phyloP scores from a whole-genome alignment of 2,113 vertebrate species.

The Microtus richardsoni region DNA sequence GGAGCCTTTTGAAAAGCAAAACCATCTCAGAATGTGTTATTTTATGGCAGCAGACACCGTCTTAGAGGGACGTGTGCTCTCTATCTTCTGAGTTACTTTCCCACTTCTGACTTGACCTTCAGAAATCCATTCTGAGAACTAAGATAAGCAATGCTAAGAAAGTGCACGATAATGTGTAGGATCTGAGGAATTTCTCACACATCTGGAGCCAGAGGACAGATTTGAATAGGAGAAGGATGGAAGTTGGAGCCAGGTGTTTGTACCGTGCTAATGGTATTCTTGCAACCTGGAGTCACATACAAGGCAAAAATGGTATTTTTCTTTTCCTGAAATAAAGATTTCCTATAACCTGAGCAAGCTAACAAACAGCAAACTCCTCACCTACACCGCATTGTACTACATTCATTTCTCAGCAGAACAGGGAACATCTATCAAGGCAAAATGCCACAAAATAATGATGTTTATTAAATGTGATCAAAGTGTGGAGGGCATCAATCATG shows the following conservation, averaged over 20 bases:
- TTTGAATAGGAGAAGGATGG: constrained; percentile 48
- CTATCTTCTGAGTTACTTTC: constrained; percentile 51
- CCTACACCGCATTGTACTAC: neutral
- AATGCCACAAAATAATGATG: neutral
- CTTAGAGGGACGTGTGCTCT: neutral
- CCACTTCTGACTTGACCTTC: constrained; percentile 32
- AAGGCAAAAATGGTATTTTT: neutral
- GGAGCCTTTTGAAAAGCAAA: neutral
- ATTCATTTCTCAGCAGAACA: neutral
- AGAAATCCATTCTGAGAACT: neutral
- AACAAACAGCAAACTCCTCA: neutral
- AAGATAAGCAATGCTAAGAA: constrained; percentile 15
- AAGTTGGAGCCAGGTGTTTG: neutral
- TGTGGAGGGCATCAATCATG: neutral
- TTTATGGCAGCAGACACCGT: neutral
- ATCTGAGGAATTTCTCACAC: neutral
- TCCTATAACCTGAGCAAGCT: neutral
- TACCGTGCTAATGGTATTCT: neutral
- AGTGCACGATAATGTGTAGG: neutral
- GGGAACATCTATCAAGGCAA: neutral
- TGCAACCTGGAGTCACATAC: neutral
- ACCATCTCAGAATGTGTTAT: constrained; percentile 41
- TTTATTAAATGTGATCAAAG: neutral
- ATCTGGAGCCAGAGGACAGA: neutral
- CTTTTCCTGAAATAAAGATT: constrained; percentile 54